Base-by-base conservation (phyloP, 1,140 invertebrate genomes). In the Holotrichia oblita region DNA sequence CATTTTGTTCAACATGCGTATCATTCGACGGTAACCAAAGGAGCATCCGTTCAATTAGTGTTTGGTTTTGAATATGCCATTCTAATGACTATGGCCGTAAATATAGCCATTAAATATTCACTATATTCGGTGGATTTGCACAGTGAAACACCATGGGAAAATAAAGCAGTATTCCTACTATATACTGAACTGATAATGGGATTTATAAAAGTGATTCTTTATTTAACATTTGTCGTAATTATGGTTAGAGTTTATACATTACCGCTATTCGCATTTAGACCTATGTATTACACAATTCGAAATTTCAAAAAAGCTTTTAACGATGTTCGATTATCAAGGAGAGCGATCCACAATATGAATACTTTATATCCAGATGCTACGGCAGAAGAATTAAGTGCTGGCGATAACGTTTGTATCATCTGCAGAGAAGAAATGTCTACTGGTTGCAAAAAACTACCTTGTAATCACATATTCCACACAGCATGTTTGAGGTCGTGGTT, bases 31-130 rank as follows among this genome's bases (percentile, higher is more conserved):
- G 86, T 98, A 7, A 90, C 93, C 0, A 97, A 97, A 87, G 99
- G 99, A 55, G 96, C 98, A 24, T 98, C 97, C 4, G 98, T 99
- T 0, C 98, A 99, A 87, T 89, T 99, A 48, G 99, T 99, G 6
- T 99, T 99, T 91, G 98, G 98, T 75, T 99, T 99, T 90, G 98
- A 99, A 89, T 99, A 99, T 89, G 98, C 98, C 76, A 98, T 99
- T 85, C 88, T 99, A 7, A 88, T 99, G 27, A 99, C 98, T 3
- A 95, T 98, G 83, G 94, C 99, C 17, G 88, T 96, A 9, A 99
- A 99, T 87, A 98, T 98, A 74, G 90, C 93, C 7, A 95, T 99
- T 44, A 99, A 99, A 88, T 99, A 99, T 87, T 88, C 96, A 14
- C 89, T 99, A 6, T 98, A 99, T 87, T 93, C 95, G 0, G 93